These are phyloP conservation scores for Gordius sp. DNA, from an alignment of 2,888 invertebrate genomes.

Conservation along the genomic window DNA sequence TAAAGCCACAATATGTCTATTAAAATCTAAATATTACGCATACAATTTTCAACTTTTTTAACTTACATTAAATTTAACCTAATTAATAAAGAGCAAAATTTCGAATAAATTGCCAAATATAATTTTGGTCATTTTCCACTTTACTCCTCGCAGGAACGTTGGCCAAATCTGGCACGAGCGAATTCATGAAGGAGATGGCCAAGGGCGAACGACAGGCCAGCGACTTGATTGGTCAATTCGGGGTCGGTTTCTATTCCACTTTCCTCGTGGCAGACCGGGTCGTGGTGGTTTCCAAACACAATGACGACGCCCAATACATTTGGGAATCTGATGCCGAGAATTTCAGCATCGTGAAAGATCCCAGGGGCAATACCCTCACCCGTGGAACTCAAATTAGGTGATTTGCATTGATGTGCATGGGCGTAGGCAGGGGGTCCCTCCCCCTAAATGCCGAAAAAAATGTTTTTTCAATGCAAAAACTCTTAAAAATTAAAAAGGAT, in stretches of 20 bases:
- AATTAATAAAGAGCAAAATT: too few species aligned
- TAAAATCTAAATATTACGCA: too few species aligned
- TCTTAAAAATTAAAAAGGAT: background rate
- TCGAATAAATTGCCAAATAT: too few species aligned
- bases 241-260: conserved; percentile 94
- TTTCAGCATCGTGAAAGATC: conserved; percentile 69
- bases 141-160: conserved; percentile 4
- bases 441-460: too few species aligned
- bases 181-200: conserved; percentile 69
- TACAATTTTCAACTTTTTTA: too few species aligned
- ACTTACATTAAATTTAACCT: too few species aligned
- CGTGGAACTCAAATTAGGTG: conserved; percentile 62
- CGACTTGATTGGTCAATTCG: conserved; percentile 87
- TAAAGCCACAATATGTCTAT: too few species aligned
- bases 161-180: conserved; percentile 31
- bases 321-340: conserved; percentile 86
- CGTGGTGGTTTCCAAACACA: conserved; percentile 65
- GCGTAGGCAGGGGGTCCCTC: background rate
- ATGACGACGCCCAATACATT: conserved; percentile 66
- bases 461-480: background rate
- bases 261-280: conserved; percentile 87
- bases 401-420: background rate
- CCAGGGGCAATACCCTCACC: conserved; percentile 61
- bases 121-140: too few species aligned
- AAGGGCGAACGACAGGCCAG: background rate